A percentile compares a stretch with the other conserved stretches of the same genome.
phyloP scores from a whole-genome alignment of 1,140 invertebrate genomes.

The Drosophila sproati region DNA sequence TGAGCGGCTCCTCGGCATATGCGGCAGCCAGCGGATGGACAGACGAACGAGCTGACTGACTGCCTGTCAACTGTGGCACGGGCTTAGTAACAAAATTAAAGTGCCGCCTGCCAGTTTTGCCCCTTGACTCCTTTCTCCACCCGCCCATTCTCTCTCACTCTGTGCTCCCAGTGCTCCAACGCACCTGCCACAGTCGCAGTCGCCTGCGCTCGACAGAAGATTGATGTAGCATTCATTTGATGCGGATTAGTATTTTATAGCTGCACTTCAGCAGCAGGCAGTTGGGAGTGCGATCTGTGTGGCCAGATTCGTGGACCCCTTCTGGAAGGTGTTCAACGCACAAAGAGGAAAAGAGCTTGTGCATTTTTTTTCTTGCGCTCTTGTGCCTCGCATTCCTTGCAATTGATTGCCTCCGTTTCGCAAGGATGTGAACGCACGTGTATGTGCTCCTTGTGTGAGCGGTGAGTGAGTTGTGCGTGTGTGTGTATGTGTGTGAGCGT shows the following conservation, averaged over 20 bases:
- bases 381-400: constrained; percentile 70
- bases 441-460: constrained; percentile 17
- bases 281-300: not conserved
- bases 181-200: constrained; percentile 53
- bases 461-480: not conserved
- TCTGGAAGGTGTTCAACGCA: constrained; percentile 48
- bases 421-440: constrained; percentile 33
- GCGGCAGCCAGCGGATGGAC: constrained; percentile 25
- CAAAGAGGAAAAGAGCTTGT: constrained; percentile 57
- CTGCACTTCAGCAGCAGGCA: constrained; percentile 66
- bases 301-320: not conserved
- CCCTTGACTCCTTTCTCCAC: constrained; percentile 30
- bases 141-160: not conserved
- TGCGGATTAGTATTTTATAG: constrained; percentile 83
- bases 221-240: constrained; percentile 83
- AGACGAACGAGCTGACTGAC: not conserved
- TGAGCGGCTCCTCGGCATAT: constrained; percentile 74
- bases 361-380: constrained; percentile 54
- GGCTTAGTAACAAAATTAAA: constrained; percentile 80
- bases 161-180: constrained; percentile 20
- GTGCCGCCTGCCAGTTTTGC: constrained; percentile 50
- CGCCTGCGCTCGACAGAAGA: constrained; percentile 76
- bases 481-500: constrained; percentile 15
- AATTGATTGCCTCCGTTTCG: constrained; percentile 72
- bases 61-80: constrained; percentile 46